A percentile compares a stretch with the other conserved stretches of the same genome.
Evolutionary conservation across 2,113 vertebrate genomes (phyloP).

Genomic region (Muntiacus muntjak): DNA sequence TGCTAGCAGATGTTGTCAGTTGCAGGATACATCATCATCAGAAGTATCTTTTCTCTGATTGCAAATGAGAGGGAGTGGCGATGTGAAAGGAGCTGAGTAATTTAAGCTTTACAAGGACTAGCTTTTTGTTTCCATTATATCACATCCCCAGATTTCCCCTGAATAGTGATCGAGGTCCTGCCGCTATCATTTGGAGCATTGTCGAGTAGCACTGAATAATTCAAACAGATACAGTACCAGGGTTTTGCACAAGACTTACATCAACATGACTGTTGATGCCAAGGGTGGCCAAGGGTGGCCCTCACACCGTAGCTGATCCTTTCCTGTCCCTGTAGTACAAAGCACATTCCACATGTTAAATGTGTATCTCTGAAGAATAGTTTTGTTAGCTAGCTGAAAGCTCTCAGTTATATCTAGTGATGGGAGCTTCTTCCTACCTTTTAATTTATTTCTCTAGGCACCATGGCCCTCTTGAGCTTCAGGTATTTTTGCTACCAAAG

Average conservation of each 20-base stretch:
- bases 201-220: not conserved
- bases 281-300: not conserved
- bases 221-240: not conserved
- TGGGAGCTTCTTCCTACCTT: not conserved
- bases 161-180: not conserved
- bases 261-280: not conserved
- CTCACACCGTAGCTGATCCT: not conserved
- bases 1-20: slow-evolving; percentile 64
- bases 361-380: not conserved
- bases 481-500: slow-evolving; percentile 28
- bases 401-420: not conserved
- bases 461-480: not conserved
- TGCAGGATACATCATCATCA: not conserved
- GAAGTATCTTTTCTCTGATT: not conserved
- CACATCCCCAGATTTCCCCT: not conserved
- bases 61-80: not conserved
- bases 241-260: not conserved
- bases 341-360: not conserved
- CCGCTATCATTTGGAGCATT: not conserved
- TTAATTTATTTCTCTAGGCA: not conserved
- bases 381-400: not conserved
- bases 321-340: not conserved
- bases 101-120: not conserved
- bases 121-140: not conserved
- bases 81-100: not conserved